phyloP scores from a whole-genome alignment of 2,113 vertebrate genomes.

The Gasterosteus aculeatus region DNA sequence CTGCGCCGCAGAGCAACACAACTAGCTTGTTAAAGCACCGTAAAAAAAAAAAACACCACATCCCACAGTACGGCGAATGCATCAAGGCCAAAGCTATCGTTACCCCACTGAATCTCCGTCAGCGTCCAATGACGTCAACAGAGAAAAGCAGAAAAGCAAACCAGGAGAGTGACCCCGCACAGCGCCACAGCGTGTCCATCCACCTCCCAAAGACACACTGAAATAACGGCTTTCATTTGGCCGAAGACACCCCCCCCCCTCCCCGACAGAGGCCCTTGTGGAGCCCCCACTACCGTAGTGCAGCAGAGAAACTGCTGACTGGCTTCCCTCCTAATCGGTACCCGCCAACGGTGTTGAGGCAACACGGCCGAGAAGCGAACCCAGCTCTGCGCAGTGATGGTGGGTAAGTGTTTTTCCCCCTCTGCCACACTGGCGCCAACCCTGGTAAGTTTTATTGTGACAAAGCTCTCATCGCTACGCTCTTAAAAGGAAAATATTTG shows the following conservation, averaged over 20 bases:
- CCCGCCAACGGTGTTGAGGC: conserved; percentile 30
- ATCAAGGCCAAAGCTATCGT: no score
- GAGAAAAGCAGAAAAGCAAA: no score
- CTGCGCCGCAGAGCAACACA: no score
- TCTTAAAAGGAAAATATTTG: conserved; percentile 33
- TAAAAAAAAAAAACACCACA: no score
- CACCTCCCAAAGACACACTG: no score
- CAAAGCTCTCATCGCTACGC: conserved; percentile 20
- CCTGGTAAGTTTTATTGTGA: conserved; percentile 7
- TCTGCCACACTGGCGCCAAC: background rate
- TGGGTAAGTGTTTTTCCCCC: background rate
- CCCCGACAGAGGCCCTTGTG: background rate
- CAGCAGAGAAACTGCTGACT: conserved; percentile 1
- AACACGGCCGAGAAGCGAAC: conserved; percentile 13
- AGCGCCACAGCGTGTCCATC: no score
- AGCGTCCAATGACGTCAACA: no score
- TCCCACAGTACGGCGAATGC: no score
- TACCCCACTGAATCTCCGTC: no score
- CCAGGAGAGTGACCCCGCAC: no score
- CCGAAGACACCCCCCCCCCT: background rate
- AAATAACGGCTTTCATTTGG: background rate
- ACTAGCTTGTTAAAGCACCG: no score
- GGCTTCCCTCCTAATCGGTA: conserved; percentile 6
- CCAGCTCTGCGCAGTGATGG: background rate
- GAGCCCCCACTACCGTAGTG: background rate